Evolutionary conservation across 2,888 invertebrate genomes (phyloP).

Genomic region (Cerceris ruficornis): DNA sequence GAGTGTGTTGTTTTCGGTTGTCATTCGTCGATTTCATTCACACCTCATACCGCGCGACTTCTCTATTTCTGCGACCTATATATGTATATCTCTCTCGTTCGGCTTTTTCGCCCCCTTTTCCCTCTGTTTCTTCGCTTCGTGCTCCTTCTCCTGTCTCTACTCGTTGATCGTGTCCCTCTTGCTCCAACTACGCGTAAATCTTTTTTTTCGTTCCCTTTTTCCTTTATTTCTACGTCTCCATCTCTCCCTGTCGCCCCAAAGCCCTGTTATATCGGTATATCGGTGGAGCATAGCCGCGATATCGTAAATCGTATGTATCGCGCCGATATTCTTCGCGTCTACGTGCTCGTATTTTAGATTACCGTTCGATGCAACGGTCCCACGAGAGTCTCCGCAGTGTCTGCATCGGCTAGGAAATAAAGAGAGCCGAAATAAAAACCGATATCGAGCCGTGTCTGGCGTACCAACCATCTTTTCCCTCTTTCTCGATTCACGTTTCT

Average conservation of each 20-base stretch:
- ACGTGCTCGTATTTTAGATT: slow-evolving; percentile 37
- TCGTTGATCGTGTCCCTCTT: too few species aligned
- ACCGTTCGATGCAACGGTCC: slow-evolving; percentile 11
- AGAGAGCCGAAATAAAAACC: slow-evolving; percentile 4
- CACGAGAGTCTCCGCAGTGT: neutral
- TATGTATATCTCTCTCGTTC: too few species aligned
- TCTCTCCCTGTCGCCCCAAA: too few species aligned
- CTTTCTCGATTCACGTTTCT: neutral
- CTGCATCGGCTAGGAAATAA: slow-evolving; percentile 18
- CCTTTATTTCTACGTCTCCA: too few species aligned
- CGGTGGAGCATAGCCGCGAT: slow-evolving; percentile 6
- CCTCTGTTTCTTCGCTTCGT: too few species aligned
- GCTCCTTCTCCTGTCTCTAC: too few species aligned
- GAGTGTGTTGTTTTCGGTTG: too few species aligned
- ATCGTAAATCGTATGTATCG: slow-evolving; percentile 42
- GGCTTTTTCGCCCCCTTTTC: too few species aligned
- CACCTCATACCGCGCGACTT: slow-evolving; percentile 15
- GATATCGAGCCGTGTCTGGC: neutral
- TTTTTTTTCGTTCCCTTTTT: too few species aligned
- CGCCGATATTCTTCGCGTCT: slow-evolving; percentile 40
- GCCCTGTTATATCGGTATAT: neutral
- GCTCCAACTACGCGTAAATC: too few species aligned
- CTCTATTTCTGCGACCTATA: too few species aligned
- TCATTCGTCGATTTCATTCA: too few species aligned
- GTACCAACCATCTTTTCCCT: neutral